Percentiles rank a stretch among this genome's conserved stretches.
Evolutionary conservation across 1,140 invertebrate species (phyloP).

Genomic region (Berghia stephanieae): DNA sequence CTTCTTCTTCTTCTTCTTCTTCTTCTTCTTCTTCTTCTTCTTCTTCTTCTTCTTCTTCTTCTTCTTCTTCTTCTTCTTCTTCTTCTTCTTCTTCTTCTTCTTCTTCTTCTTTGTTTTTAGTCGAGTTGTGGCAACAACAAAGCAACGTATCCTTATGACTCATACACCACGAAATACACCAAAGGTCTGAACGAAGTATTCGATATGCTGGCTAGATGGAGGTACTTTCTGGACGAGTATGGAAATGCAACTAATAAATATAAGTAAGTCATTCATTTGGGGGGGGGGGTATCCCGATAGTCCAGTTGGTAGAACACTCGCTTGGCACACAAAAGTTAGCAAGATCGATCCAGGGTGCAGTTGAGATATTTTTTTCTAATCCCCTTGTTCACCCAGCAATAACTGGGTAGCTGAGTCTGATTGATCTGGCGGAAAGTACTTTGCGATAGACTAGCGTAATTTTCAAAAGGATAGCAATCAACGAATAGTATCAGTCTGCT

Average conservation of each 20-base stretch:
- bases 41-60: background rate
- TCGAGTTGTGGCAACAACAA: too few species aligned
- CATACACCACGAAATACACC: too few species aligned
- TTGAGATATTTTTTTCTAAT: too few species aligned
- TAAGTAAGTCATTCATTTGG: conserved; percentile 36
- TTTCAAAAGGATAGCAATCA: background rate
- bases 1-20: background rate
- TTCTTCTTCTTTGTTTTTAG: background rate
- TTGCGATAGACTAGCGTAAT: too few species aligned
- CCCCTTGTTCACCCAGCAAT: too few species aligned
- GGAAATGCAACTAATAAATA: conserved; percentile 39
- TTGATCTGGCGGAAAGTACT: too few species aligned
- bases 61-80: background rate
- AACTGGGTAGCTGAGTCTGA: too few species aligned
- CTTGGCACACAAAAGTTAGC: too few species aligned
- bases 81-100: background rate
- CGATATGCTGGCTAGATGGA: conserved; percentile 48
- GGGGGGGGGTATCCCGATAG: background rate
- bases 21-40: background rate
- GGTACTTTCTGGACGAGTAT: conserved; percentile 40
- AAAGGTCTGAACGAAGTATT: conserved; percentile 41
- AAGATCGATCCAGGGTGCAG: too few species aligned
- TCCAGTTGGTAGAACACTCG: too few species aligned
- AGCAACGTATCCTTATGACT: too few species aligned
- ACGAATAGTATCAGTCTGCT: background rate